These are phyloP conservation scores for Cirrhinus mrigala DNA, from an alignment of 2,797 vertebrate genomes.

Conservation along the genomic window DNA sequence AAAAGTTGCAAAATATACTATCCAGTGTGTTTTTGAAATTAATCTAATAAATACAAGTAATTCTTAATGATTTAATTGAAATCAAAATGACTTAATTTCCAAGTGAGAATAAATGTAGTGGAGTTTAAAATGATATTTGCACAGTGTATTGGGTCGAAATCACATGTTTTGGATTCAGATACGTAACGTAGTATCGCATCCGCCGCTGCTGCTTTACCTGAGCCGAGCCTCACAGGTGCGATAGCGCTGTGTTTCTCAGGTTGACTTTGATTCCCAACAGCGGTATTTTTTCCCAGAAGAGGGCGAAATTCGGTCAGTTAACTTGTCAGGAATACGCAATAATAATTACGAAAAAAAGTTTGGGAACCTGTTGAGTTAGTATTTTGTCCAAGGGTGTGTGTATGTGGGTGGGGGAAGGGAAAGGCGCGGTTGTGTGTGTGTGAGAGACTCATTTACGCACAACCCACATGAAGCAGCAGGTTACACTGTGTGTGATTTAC, in stretches of 20 bases:
- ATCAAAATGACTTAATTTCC: not conserved
- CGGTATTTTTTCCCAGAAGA: not conserved
- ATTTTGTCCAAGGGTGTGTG: constrained; percentile 60
- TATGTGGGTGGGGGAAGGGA: constrained; percentile 74
- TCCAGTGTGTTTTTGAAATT: not conserved
- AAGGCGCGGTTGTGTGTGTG: constrained; percentile 65
- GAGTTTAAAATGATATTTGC: not conserved
- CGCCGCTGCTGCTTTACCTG: not conserved
- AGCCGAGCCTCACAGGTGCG: constrained; percentile 6
- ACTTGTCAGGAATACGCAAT: not conserved
- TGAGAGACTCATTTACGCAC: constrained; percentile 58
- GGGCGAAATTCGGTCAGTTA: constrained; percentile 27
- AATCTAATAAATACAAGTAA: not conserved
- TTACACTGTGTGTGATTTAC: not conserved
- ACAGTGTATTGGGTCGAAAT: too few relatives aligned
- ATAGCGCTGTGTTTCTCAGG: not conserved
- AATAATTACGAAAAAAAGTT: constrained; percentile 28
- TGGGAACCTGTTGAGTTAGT: constrained; percentile 80
- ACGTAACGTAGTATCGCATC: not conserved
- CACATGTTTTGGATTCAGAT: not conserved
- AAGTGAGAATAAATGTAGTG: too few relatives aligned
- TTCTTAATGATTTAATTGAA: not conserved
- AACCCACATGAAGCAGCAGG: constrained; percentile 28
- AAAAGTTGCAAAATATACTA: not conserved
- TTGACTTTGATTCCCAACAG: not conserved